A percentile compares a stretch with the other conserved stretches of the same genome.
These are phyloP conservation scores for Apocheima hispidaria DNA, from an alignment of 2,888 invertebrate genomes.

Conservation along the genomic window DNA sequence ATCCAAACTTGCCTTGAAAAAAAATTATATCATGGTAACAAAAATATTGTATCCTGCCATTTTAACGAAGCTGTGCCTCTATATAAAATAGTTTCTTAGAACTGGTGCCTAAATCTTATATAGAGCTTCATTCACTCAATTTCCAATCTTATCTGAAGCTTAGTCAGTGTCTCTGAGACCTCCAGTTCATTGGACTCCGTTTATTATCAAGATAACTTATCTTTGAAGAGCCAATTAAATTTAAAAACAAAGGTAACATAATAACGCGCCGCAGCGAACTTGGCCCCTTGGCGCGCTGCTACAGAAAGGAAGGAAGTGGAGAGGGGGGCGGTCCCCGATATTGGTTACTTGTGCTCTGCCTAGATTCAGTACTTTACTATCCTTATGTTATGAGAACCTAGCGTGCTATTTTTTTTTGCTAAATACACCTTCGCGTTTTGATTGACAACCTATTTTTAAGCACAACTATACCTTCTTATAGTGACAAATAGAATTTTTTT, in stretches of 20 bases:
- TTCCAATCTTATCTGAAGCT: conserved; percentile 76
- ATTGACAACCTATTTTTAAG: too few species aligned
- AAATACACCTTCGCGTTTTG: too few species aligned
- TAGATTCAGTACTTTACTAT: conserved; percentile 64
- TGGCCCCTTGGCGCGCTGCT: conserved; percentile 42
- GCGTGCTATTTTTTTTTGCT: too few species aligned
- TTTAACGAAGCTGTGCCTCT: too few species aligned
- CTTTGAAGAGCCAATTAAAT: conserved; percentile 85
- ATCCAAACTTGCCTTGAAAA: too few species aligned
- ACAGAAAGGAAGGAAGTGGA: conserved; percentile 22
- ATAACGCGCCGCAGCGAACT: conserved; percentile 81
- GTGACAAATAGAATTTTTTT: too few species aligned
- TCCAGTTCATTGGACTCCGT: conserved; percentile 84
- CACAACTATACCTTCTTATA: too few species aligned
- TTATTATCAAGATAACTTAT: conserved; percentile 85
- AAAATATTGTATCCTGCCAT: too few species aligned
- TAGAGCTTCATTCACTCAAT: neutral
- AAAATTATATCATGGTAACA: too few species aligned
- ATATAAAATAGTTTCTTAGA: neutral
- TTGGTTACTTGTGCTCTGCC: conserved; percentile 65
- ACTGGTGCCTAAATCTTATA: neutral
- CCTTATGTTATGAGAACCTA: too few species aligned
- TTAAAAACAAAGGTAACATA: conserved; percentile 86
- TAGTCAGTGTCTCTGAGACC: conserved; percentile 73
- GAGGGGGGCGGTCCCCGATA: conserved; percentile 61